Percentiles rank a stretch among this genome's conserved stretches.
Evolutionary conservation across 2,888 invertebrate genomes (phyloP).

Genomic region (Ichneumon xanthorius): DNA sequence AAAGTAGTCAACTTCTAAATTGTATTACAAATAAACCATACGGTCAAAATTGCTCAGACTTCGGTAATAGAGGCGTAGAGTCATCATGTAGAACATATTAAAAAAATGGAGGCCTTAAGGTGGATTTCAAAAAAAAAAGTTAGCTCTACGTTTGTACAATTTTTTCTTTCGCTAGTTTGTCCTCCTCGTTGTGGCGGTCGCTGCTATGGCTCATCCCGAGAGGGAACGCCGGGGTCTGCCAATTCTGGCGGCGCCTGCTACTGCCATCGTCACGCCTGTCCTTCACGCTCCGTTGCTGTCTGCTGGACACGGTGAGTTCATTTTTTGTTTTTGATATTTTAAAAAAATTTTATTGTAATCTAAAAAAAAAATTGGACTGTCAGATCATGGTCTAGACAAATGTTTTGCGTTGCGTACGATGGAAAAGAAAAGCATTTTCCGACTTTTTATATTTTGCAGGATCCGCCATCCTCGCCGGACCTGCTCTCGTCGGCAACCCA

Average conservation of each 20-base stretch:
- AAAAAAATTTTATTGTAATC: background rate
- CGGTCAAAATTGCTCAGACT: too few relatives aligned
- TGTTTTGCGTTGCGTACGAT: too few relatives aligned
- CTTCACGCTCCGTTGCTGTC: slow-evolving; percentile 50
- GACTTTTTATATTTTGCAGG: slow-evolving; percentile 24
- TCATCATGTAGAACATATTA: too few relatives aligned
- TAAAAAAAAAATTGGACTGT: background rate
- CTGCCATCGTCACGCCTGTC: slow-evolving; percentile 43
- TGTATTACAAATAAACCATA: too few relatives aligned
- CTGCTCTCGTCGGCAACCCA: slow-evolving; percentile 38
- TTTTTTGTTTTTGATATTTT: background rate
- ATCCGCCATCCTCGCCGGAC: slow-evolving; percentile 60
- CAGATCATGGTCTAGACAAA: background rate
- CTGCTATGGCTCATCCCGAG: slow-evolving; percentile 66
- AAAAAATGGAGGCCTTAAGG: too few relatives aligned
- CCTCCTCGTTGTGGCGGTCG: slow-evolving; percentile 56
- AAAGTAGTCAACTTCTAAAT: too few relatives aligned
- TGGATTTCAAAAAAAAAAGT: background rate
- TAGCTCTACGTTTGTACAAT: background rate
- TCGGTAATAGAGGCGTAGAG: too few relatives aligned
- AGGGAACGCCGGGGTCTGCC: slow-evolving; percentile 72
- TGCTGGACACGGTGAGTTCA: slow-evolving; percentile 57
- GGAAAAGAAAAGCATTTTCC: too few relatives aligned
- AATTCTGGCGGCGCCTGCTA: slow-evolving; percentile 49
- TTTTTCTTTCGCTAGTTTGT: slow-evolving; percentile 52